Evolutionary conservation across 2,797 vertebrate genomes (phyloP), one percentile per base, ranked within the genome.

Genomic region (Acridotheres tristis): DNA sequence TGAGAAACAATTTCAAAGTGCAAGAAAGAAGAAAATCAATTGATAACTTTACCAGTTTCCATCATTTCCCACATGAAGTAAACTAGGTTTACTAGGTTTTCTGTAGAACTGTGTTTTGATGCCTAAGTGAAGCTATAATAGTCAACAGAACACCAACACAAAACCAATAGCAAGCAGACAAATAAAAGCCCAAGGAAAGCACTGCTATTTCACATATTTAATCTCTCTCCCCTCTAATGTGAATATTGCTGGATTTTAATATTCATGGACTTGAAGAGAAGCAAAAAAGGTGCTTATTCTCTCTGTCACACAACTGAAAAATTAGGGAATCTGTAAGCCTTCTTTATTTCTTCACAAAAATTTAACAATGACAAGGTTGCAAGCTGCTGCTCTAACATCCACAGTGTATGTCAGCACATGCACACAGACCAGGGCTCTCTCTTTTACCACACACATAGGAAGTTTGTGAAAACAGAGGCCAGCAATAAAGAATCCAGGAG

Each of bases 1-100:
- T 89, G 71, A 94, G 76, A 96, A 97, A 96, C 82, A 96, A 93
- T 96, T 95, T 93, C 69, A 94, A 88, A 72, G 81, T 69, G 84
- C 81, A 26, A 83, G 32, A 65, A 92, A 79, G 38, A 94, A 63
- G 92, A 92, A 91, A 85, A 89, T 82, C 54, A 93, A 89, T 72
- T 45, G 63, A 96, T 87, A 94, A 89, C 91, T 94, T 93, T 79
- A 77, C 66, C 58, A 40, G 78, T 95, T 94, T 88, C 82, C 71
- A 82, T 90, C 29, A 94, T 96, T 96, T 96, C 61, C 43, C 77
- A 91, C 65, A 34, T 4, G 50, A 95, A 88, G 73, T 55, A 93
- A 95, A 94, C 68, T 84, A 77, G 42, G 23, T 40, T 77, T 86
- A 73, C 74, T 82, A 89, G 63, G 59, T 95, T 86, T 95, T 97